phyloP scores from a whole-genome alignment of 2,797 vertebrate genomes.

The Thalassophryne amazonica region DNA sequence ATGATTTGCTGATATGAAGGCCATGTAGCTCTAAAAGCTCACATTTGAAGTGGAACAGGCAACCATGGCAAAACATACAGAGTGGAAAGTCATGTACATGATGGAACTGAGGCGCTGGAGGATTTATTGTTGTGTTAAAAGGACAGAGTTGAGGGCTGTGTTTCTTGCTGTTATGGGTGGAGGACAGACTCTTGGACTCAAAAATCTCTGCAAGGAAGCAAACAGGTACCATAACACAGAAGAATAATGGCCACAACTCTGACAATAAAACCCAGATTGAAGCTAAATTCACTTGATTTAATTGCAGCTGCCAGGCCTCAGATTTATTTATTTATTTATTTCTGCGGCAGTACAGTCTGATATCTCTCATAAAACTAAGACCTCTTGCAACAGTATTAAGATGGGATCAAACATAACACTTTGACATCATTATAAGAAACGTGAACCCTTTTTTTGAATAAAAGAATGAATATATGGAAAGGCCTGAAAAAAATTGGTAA shows the following conservation, averaged over 20 bases:
- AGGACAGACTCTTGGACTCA: neutral
- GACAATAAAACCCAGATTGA: neutral
- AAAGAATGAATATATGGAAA: no score
- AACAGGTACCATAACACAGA: neutral
- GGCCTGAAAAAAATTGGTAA: no score
- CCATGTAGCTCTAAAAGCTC: constrained; percentile 4
- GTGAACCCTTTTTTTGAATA: no score
- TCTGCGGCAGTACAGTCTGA: no score
- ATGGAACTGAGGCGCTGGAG: neutral
- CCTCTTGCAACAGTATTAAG: no score
- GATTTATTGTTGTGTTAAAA: constrained; percentile 3
- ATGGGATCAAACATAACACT: no score
- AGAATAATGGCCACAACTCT: neutral
- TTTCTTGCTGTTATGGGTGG: neutral
- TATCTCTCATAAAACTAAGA: no score
- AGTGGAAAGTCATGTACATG: constrained; percentile 21
- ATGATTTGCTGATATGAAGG: neutral
- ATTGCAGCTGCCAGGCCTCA: no score
- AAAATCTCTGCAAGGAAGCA: neutral
- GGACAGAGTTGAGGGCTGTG: neutral
- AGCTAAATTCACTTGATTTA: neutral
- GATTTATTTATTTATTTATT: no score
- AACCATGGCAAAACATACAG: neutral
- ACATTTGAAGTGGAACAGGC: neutral
- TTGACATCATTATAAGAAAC: no score